Conservation (phyloP, 1,140 invertebrate genomes). For the Hylyphantes graminicola region DNA sequence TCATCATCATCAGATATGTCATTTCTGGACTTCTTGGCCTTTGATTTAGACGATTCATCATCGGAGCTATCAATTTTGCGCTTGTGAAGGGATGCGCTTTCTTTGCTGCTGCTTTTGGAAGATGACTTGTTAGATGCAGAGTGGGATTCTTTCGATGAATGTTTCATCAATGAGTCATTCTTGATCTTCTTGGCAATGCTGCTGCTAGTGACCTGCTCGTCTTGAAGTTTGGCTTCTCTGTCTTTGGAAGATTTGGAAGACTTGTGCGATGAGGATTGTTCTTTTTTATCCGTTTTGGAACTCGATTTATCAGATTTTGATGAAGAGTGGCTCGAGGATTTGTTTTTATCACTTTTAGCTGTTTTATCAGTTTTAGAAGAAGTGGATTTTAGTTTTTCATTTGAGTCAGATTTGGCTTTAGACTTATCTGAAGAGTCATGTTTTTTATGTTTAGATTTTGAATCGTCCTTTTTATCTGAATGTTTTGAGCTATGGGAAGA, state of each 20-base stretch:
- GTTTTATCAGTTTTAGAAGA: slow-evolving; percentile 37
- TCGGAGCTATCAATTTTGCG: background rate
- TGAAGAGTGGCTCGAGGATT: too few relatives aligned
- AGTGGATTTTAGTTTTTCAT: slow-evolving; percentile 16
- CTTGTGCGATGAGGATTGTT: background rate
- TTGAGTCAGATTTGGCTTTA: background rate
- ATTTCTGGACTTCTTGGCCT: background rate
- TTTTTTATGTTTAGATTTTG: slow-evolving; percentile 14
- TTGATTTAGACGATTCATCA: background rate
- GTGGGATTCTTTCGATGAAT: background rate
- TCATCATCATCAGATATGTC: background rate
- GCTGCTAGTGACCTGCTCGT: slow-evolving; percentile 45
- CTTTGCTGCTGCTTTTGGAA: slow-evolving; percentile 1
- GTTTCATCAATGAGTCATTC: background rate
- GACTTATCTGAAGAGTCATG: slow-evolving; percentile 4
- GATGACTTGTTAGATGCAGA: background rate
- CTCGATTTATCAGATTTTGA: too few relatives aligned
- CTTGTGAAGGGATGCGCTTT: background rate
- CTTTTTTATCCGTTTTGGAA: slow-evolving; percentile 13
- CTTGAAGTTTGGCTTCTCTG: slow-evolving; percentile 33
- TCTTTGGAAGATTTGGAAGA: background rate
- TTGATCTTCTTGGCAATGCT: slow-evolving; percentile 26
- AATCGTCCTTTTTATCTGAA: slow-evolving; percentile 6
- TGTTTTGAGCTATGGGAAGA: background rate
- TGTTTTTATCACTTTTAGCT: background rate